Evolutionary conservation across 2,888 invertebrate genomes (phyloP), one percentile per base, ranked within the genome.

Genomic region (Euspilapteryx auroguttella): DNA sequence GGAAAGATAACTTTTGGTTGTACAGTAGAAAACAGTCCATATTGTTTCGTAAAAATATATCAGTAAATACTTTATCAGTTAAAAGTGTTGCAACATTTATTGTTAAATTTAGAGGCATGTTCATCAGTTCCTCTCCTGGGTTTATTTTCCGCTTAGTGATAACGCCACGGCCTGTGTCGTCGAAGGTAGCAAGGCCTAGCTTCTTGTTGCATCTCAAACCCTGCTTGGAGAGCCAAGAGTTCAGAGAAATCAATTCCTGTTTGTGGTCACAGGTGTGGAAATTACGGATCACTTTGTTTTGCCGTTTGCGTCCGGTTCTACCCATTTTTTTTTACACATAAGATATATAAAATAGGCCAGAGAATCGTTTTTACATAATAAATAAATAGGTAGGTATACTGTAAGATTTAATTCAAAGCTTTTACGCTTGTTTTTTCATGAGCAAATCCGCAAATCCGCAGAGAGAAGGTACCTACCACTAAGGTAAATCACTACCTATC

Each of bases 151-250:
- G 68, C 42, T 78, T 80, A 0, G 87, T 81, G 42, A 81, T 75
- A 13, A 93, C 65, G 12, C 93, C 93, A 31, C 92, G 79, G 6
- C 90, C 91, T 4, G 89, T 89, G 7, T 63, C 48, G 14, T 66
- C 37, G 54, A 88, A 91, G 31, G 73, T 44, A 5, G 79, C 73
- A n/a, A 83, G 58, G 13, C 58, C 56, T 12, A 88, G 53, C 34
- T 79, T 71, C 10, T 75, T 71, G 24, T 78, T 66, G 37, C 83
- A 79, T 24, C 55, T 55, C 76, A 86, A 81, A 27, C 79, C 78
- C 35, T 76, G 57, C 29, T 56, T 45, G 12, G 58, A 48, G 34
- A 83, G 56, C 82, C 82, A 81, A 32, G 66, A 58, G 37, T 78
- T 77, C 17, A 83, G 50, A 35, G 57, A 49, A 40, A 80, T 55